phyloP scores from a whole-genome alignment of 2,888 invertebrate genomes.

The Lithodes maja region DNA sequence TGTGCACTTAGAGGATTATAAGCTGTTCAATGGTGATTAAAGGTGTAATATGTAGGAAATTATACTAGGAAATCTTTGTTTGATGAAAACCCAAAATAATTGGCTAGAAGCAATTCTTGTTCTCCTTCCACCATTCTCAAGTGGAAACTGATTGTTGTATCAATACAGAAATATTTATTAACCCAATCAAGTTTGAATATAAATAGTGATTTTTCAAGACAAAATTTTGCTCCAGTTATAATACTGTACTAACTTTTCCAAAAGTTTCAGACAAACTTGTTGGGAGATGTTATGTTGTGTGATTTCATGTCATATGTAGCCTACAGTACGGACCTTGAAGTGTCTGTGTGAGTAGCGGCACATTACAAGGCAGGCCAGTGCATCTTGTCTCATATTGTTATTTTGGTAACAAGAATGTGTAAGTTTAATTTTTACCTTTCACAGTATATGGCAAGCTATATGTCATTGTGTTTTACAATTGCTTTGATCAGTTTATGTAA shows the following conservation, averaged over 20 bases:
- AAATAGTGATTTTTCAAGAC: slow-evolving; percentile 48
- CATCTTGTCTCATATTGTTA: not conserved
- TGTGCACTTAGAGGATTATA: slow-evolving; percentile 10
- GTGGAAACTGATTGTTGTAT: slow-evolving; percentile 63
- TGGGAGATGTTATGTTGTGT: slow-evolving; percentile 66
- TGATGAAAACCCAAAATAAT: not conserved
- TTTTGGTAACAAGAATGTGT: not conserved
- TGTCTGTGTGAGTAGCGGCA: slow-evolving; percentile 46
- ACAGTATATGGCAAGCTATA: too few species aligned
- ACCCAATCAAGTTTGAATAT: slow-evolving; percentile 67
- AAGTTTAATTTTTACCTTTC: too few species aligned
- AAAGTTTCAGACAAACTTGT: slow-evolving; percentile 54
- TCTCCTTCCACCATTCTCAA: slow-evolving; percentile 50
- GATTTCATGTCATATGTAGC: slow-evolving; percentile 66
- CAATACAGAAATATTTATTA: slow-evolving; percentile 65
- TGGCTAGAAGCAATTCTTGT: slow-evolving; percentile 32
- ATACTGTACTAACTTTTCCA: slow-evolving; percentile 58
- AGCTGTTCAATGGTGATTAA: slow-evolving; percentile 8
- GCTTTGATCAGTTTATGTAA: too few species aligned
- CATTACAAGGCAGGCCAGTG: not conserved
- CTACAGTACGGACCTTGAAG: slow-evolving; percentile 41
- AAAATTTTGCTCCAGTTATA: slow-evolving; percentile 46
- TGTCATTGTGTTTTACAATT: too few species aligned
- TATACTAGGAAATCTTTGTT: slow-evolving; percentile 31
- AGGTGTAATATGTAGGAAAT: not conserved